phyloP scores from a whole-genome alignment of 2,113 vertebrate genomes.

The Cyphomyrus discorhynchus region DNA sequence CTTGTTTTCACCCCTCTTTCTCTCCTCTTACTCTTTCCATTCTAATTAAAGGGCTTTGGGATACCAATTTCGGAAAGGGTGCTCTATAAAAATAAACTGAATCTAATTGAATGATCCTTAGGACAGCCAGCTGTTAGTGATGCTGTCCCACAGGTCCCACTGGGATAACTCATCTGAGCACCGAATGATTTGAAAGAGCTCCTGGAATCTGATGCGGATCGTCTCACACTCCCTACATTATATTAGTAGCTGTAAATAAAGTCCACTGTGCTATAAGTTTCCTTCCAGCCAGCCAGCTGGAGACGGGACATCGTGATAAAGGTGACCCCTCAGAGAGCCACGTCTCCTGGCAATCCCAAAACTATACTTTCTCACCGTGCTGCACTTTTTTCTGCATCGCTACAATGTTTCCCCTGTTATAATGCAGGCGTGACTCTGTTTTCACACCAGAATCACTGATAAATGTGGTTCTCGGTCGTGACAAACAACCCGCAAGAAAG shows the following conservation, averaged over 20 bases:
- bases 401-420: neutral
- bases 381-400: neutral
- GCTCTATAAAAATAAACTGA: neutral
- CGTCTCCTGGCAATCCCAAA: neutral
- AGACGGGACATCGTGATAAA: neutral
- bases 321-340: neutral
- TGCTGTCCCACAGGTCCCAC: neutral
- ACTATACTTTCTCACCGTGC: neutral
- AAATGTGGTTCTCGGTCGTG: neutral
- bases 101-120: neutral
- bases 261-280: neutral
- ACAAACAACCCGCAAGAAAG: neutral
- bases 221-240: neutral
- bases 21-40: neutral
- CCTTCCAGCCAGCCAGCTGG: neutral
- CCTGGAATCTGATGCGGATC: neutral
- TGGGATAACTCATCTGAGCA: neutral
- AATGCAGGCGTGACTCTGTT: neutral
- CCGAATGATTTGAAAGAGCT: neutral
- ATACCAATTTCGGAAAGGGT: neutral
- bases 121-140: neutral
- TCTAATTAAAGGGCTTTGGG: neutral
- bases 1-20: neutral
- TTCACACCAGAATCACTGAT: neutral
- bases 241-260: neutral